These are phyloP conservation scores for Heptranchias perlo DNA, from an alignment of 2,113 vertebrate species.

Conservation along the genomic window DNA sequence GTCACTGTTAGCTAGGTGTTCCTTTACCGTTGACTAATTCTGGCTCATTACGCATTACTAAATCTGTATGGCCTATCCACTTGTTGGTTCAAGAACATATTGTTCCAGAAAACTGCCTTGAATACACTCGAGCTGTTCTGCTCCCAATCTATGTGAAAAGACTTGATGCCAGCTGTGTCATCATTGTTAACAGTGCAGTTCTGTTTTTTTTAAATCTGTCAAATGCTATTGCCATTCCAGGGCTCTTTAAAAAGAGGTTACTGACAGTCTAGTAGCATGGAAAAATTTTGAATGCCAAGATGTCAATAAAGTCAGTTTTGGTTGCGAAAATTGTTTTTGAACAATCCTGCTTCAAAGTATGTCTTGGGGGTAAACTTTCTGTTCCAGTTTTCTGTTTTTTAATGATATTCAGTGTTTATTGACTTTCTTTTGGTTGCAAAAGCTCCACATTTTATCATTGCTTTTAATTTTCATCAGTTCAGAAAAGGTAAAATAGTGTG, in stretches of 20 bases:
- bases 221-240: background rate
- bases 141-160: too few relatives aligned
- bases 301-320: background rate
- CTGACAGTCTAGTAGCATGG: background rate
- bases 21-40: too few relatives aligned
- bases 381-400: background rate
- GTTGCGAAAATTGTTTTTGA: background rate
- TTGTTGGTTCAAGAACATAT: too few relatives aligned
- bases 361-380: background rate
- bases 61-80: too few relatives aligned
- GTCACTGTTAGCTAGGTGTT: too few relatives aligned
- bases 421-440: background rate
- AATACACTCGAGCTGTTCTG: too few relatives aligned
- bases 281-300: background rate
- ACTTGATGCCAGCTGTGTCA: background rate
- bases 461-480: background rate
- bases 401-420: background rate
- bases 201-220: background rate
- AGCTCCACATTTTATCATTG: background rate
- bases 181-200: background rate
- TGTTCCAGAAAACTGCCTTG: too few relatives aligned
- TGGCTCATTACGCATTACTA: too few relatives aligned
- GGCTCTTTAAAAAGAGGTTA: background rate
- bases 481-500: too few relatives aligned
- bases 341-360: background rate